These are phyloP conservation scores for Nannoperca obscura DNA, from an alignment of 2,797 vertebrate species.

Conservation along the genomic window DNA sequence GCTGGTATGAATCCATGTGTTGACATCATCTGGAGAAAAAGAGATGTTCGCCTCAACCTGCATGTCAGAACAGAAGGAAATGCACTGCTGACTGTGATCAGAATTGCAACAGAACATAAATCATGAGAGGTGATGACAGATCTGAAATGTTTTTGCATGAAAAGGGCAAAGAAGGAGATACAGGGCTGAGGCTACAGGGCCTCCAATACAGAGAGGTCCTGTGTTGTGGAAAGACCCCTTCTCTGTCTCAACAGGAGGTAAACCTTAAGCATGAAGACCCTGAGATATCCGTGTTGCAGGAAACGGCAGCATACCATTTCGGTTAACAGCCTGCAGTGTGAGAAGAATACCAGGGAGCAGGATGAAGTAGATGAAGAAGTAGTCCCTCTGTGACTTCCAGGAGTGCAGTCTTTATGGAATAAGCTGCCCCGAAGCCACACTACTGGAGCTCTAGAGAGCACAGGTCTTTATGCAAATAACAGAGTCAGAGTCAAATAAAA, in stretches of 20 bases:
- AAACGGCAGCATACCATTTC: constrained; percentile 34
- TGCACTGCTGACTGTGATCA: constrained; percentile 20
- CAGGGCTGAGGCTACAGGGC: constrained; percentile 2
- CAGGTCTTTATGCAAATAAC: constrained; percentile 69
- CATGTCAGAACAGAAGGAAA: constrained; percentile 29
- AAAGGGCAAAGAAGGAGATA: constrained; percentile 12
- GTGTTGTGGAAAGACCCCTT: constrained; percentile 17
- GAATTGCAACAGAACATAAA: constrained; percentile 17
- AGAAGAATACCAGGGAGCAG: constrained; percentile 34
- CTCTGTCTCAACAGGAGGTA: constrained; percentile 42
- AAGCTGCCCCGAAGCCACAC: constrained; percentile 62
- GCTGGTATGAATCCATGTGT: constrained; percentile 16
- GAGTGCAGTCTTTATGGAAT: constrained; percentile 64
- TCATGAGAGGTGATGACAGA: constrained; percentile 25
- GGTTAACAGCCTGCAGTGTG: constrained; percentile 46
- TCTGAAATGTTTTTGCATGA: constrained; percentile 34
- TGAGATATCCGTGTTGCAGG: constrained; percentile 44
- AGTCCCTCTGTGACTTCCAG: constrained; percentile 68
- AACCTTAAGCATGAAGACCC: constrained; percentile 43
- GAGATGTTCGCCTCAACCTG: constrained; percentile 16
- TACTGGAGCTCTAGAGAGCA: constrained; percentile 47
- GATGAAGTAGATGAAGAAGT: constrained; percentile 38
- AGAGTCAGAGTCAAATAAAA: constrained; percentile 50
- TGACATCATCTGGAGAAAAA: constrained; percentile 23
- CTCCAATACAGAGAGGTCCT: constrained; percentile 18